phyloP scores from a whole-genome alignment of 2,797 vertebrate species.

The Sebastes itinus region DNA sequence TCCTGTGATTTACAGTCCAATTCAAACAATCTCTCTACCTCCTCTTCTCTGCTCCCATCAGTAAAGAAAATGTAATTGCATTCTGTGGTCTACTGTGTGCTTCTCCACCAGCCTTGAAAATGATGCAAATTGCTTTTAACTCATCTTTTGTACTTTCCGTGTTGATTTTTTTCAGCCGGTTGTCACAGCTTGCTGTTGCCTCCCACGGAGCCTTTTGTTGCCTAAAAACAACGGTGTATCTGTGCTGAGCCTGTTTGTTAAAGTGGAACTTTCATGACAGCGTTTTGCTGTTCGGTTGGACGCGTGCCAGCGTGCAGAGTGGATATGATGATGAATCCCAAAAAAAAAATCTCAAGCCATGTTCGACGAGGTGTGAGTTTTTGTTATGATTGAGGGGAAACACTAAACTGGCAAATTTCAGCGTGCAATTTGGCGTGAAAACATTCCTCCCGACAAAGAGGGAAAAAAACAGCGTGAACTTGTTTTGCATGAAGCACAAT shows the following conservation, averaged over 20 bases:
- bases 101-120: background rate
- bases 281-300: background rate
- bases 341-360: background rate
- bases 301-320: background rate
- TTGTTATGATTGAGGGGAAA: background rate
- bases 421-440: background rate
- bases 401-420: background rate
- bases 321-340: background rate
- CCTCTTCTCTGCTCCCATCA: background rate
- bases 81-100: background rate
- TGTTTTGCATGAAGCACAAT: background rate
- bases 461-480: background rate
- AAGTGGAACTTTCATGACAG: conserved; percentile 7
- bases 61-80: background rate
- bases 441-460: background rate
- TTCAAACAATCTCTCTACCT: background rate
- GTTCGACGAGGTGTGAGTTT: conserved; percentile 5
- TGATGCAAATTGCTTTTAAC: conserved; percentile 18
- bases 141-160: conserved; percentile 1
- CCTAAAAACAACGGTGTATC: background rate
- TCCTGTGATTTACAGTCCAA: background rate
- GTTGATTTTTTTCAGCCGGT: background rate
- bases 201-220: conserved; percentile 27
- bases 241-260: background rate
- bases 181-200: conserved; percentile 11